Evolutionary conservation across 2,888 invertebrate species (phyloP).

Genomic region (Nemoura dubitans): DNA sequence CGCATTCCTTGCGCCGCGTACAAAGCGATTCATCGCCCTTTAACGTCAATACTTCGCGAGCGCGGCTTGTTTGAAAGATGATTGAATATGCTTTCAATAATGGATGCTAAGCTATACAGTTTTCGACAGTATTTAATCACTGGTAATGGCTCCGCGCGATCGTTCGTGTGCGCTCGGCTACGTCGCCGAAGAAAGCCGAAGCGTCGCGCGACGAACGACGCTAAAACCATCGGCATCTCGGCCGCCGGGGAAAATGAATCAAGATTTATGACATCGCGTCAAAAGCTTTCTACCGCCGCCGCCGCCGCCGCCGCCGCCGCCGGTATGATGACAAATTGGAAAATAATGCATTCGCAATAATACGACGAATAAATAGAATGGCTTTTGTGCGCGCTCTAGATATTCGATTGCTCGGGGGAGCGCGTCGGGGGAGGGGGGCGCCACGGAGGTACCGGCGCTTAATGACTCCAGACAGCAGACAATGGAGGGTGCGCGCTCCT

Average conservation of each 20-base stretch:
- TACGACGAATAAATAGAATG: background rate
- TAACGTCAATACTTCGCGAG: conserved; percentile 3
- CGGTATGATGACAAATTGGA: conserved; percentile 21
- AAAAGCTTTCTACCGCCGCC: no score
- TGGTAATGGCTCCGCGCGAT: conserved; percentile 25
- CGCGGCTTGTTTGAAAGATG: conserved; percentile 8
- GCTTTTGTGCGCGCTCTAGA: background rate
- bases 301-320: no score
- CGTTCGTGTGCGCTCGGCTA: background rate
- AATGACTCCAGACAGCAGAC: background rate
- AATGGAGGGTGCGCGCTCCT: background rate
- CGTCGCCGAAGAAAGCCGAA: conserved; percentile 27
- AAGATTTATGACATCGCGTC: conserved; percentile 37
- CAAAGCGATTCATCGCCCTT: conserved; percentile 12
- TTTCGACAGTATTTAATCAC: conserved; percentile 38
- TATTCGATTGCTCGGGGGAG: background rate
- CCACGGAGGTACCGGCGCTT: no score
- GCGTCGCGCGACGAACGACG: background rate
- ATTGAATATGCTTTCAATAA: conserved; percentile 33
- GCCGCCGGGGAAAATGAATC: conserved; percentile 10
- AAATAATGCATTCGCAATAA: conserved; percentile 12
- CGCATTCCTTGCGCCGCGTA: background rate
- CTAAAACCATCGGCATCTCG: background rate
- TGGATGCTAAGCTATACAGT: conserved; percentile 27
- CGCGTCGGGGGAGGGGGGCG: no score